Base-by-base conservation (phyloP, 30 jellyfish, hydroid and myxozoan species). In the Cassiopea andromeda region DNA sequence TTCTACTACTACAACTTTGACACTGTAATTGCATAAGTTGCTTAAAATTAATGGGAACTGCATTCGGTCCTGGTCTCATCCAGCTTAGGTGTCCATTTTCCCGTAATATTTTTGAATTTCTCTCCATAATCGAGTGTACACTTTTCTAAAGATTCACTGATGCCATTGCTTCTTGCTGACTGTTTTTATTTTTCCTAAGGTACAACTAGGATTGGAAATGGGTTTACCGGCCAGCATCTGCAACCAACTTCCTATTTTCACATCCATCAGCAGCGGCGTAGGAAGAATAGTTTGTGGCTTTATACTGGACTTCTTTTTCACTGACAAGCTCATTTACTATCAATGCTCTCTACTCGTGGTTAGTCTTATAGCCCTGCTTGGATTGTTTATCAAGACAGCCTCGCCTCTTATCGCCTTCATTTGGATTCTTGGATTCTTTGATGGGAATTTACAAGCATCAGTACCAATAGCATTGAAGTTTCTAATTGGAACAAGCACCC, bases 161-260 rank as follows among this genome's bases (percentile, higher is more conserved):
- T 27, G 64, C 10, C 64, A 54, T 6, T 10, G 12, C 12, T 54
- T 54, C 17, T 27, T 27, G 54, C 1, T 48, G 47, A 38, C 14
- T 61, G 38, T 59, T 44, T 38, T 67, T 44, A 48, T 38, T 73
- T 19, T 60, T 7, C 69, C 58, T 10, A 19, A 89, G 97, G 97
- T 89, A 2, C 97, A 81, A 19, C 59, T 80, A 17, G 97, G 89
- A 27, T 81, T 82, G 15, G 97, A 89, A 48, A 38, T 80, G 74
- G 97, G 97, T 18, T 57, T 89, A 1, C 60, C 92, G 2, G 47
- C 48, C 12, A 59, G 16, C 69, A 45, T 81, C 14, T 84, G 93
- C 66, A 50, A 50, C 14, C 84, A 69, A 72, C 46, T 90, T 43
- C 92, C 97, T 13, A 71, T 76, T 46, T 90, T 81, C 85, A 70